A percentile compares a stretch with the other conserved stretches of the same genome.
Conservation (phyloP, 2,797 vertebrate genomes). For the Sarcoramphus papa region DNA sequence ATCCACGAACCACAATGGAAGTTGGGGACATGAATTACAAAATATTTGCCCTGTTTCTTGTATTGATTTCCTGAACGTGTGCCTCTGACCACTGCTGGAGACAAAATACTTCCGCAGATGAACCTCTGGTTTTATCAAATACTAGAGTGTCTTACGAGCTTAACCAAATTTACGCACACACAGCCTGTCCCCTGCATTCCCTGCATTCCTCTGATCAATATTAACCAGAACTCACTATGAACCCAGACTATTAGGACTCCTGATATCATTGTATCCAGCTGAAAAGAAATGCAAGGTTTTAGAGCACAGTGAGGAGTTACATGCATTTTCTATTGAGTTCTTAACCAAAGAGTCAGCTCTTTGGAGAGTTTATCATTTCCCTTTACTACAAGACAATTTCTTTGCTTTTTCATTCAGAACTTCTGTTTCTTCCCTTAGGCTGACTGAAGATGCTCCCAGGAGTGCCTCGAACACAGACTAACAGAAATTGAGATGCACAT, state of each 20-base stretch:
- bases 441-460: background rate
- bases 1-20: background rate
- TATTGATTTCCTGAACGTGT: background rate
- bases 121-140: background rate
- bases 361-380: background rate
- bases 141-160: rapidly evolving
- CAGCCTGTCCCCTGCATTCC: background rate
- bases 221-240: background rate
- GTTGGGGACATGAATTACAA: background rate
- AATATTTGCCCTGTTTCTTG: background rate
- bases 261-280: background rate
- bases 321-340: background rate
- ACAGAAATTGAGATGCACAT: background rate
- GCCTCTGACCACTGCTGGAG: background rate
- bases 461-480: background rate
- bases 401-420: background rate
- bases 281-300: background rate
- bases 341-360: background rate
- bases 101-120: background rate
- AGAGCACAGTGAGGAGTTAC: background rate
- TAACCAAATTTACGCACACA: background rate
- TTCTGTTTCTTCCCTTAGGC: background rate
- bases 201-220: background rate
- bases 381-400: background rate
- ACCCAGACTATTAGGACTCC: background rate